Base-by-base conservation (phyloP, 2,888 invertebrate species). In the Rhamphomyia laevipes region DNA sequence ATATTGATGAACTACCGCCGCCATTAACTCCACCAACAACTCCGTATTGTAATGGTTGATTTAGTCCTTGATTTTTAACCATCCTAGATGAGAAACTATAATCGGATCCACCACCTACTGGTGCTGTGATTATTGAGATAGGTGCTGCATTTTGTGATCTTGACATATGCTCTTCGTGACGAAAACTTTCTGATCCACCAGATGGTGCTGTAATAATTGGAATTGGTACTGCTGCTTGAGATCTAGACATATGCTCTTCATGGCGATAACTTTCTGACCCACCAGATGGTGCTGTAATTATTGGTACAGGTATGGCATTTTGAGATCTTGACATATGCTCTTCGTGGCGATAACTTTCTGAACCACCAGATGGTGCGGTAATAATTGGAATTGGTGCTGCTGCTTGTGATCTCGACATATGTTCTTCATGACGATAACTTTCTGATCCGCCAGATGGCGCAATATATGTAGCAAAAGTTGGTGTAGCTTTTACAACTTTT, bases 211-310 rank as follows among this genome's bases (percentile, higher is more conserved):
- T 47, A 31, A 61, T 44, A 16, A 61, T 60, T 12, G 50, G 50
- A 15, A 50, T 42, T 18, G 56, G 56, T 16, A 46, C 42, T 12
- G 57, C 55, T 40, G 60, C 57, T 6, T 47, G 56, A 21, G 51
- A 45, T 2, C 52, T 21, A 2, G 54, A 43, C 10, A 53, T 53
- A 30, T 56, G 53, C 16, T 53, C 52, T 30, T 59, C 56, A 45
- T 63, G 64, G 47, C 62, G 64, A 15, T 62, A 53, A 7, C 60
- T 62, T 51, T 64, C 59, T 2, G 65, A 62, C 18, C 61, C 61
- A 30, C 58, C 59, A 30, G 46, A 23, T 50, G 63, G 45, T 45
- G 60, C 37, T 53, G 53, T 15, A 15, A 58, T 58, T 2, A 61
- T 44, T 18, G 62, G 61, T 12, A 37, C 18, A 4, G 44, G 35